These are phyloP conservation scores for Drosophila teissieri DNA, from an alignment of 1,140 invertebrate species.

Conservation along the genomic window DNA sequence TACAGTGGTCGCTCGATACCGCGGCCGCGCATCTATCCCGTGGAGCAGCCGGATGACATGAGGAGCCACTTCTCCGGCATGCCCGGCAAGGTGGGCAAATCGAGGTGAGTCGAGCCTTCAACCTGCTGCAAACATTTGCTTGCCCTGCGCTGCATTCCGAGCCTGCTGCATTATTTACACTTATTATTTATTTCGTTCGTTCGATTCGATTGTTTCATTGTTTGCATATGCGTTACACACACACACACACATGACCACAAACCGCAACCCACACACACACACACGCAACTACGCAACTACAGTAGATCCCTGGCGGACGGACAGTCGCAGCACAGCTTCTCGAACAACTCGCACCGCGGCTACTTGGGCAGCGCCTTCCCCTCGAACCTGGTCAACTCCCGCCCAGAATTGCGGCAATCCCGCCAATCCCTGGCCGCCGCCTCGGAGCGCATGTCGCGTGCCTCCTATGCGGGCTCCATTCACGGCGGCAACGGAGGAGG, in stretches of 20 bases:
- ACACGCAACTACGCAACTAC: constrained; percentile 20
- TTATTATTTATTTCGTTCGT: constrained; percentile 50
- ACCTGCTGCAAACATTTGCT: constrained; percentile 41
- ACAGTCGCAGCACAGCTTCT: constrained; percentile 93
- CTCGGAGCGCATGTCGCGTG: constrained; percentile 91
- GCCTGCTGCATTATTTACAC: constrained; percentile 43
- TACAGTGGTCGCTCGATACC: constrained; percentile 95
- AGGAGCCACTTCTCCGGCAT: constrained; percentile 87
- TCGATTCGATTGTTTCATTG: constrained; percentile 61
- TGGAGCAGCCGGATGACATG: constrained; percentile 89
- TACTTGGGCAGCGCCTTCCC: constrained; percentile 90
- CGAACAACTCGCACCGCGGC: constrained; percentile 90
- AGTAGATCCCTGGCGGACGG: constrained; percentile 90
- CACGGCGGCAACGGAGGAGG: constrained; percentile 85
- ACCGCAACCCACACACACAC: neutral
- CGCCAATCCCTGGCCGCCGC: constrained; percentile 91
- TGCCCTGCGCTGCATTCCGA: constrained; percentile 31
- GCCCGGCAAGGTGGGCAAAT: constrained; percentile 85
- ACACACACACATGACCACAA: constrained; percentile 6
- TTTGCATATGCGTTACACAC: constrained; percentile 49
- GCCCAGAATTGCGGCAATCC: constrained; percentile 92
- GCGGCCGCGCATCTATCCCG: constrained; percentile 91
- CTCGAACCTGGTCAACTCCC: constrained; percentile 90
- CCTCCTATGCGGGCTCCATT: constrained; percentile 87
- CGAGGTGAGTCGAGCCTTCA: constrained; percentile 80